Conservation (phyloP, 2,888 invertebrate genomes). For the Lagria hirta region DNA sequence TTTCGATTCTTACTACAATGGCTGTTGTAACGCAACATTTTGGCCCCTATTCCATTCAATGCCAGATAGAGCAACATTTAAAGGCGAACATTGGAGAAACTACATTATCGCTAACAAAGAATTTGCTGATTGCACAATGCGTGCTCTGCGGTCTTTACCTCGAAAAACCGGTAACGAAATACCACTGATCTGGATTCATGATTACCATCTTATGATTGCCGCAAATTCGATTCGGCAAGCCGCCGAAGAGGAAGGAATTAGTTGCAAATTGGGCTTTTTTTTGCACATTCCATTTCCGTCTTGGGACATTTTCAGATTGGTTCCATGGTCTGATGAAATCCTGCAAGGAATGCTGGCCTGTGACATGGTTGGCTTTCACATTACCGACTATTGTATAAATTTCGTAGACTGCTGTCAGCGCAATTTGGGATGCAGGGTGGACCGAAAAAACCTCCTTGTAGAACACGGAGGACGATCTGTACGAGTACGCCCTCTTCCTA, state of each 20-base stretch:
- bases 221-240: constrained; percentile 87
- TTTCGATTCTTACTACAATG: constrained; percentile 88
- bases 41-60: constrained; percentile 93
- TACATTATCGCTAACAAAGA: constrained; percentile 78
- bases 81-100: constrained; percentile 79
- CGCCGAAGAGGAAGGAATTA: constrained; percentile 75
- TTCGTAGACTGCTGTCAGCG: constrained; percentile 91
- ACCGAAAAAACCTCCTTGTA: constrained; percentile 81
- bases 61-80: constrained; percentile 85
- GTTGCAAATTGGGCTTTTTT: constrained; percentile 86
- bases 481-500: constrained; percentile 80
- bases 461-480: constrained; percentile 87
- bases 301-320: constrained; percentile 88
- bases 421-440: constrained; percentile 83
- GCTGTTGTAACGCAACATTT: constrained; percentile 88
- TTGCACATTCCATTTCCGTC: constrained; percentile 94
- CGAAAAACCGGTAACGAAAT: constrained; percentile 56
- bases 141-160: constrained; percentile 60
- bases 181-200: constrained; percentile 91
- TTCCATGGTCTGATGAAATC: constrained; percentile 93
- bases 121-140: constrained; percentile 79
- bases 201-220: constrained; percentile 91
- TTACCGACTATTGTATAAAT: constrained; percentile 86
- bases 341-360: constrained; percentile 89
- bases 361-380: constrained; percentile 92